A percentile compares a stretch with the other conserved stretches of the same genome.
Evolutionary conservation across 2,113 vertebrate species (phyloP).

Genomic region (Camelus bactrianus): DNA sequence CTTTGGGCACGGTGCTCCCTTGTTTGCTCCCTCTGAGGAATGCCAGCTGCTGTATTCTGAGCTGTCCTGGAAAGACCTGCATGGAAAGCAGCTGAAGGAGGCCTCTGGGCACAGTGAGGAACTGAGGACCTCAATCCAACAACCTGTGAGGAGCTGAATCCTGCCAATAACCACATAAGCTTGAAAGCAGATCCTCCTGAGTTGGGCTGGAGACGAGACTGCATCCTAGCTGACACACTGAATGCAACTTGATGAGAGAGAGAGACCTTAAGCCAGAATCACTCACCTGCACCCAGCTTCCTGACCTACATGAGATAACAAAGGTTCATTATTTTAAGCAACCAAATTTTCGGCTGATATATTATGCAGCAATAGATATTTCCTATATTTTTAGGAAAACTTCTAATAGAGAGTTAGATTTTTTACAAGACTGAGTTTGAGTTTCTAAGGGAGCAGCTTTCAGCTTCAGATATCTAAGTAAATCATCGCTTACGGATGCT

Average conservation of each 20-base stretch:
- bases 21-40: neutral
- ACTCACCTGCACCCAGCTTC: no score
- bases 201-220: neutral
- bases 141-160: neutral
- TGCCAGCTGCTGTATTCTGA: neutral
- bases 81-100: neutral
- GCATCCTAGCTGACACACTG: no score
- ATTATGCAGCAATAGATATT: neutral
- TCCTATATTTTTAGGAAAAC: neutral
- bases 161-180: neutral
- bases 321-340: neutral
- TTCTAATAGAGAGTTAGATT: neutral
- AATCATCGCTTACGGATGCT: slow-evolving; percentile 1
- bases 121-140: neutral
- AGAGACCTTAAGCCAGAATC: no score
- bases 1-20: neutral
- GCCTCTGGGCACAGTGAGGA: neutral
- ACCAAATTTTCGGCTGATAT: neutral
- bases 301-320: no score
- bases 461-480: slow-evolving; percentile 30
- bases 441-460: slow-evolving; percentile 9
- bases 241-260: no score
- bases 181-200: neutral
- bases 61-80: neutral
- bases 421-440: slow-evolving; percentile 33